Conservation (phyloP, 2,888 invertebrate genomes). For the Andrena hattorfiana region DNA sequence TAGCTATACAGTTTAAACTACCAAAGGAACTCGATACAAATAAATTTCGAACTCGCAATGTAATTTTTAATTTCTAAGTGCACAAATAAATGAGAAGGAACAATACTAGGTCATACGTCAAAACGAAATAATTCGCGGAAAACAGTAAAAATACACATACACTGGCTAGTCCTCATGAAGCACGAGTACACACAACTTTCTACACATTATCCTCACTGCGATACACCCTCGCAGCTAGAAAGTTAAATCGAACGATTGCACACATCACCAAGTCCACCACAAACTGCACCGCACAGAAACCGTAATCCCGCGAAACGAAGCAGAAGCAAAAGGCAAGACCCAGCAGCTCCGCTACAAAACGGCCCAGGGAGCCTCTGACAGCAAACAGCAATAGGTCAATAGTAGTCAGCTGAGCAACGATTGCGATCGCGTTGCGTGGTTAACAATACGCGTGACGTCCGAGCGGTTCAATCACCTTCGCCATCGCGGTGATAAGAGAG, state of each 20-base stretch:
- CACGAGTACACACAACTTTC: not conserved
- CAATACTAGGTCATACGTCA: not conserved
- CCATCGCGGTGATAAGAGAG: slow-evolving; percentile 8
- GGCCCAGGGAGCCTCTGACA: slow-evolving; percentile 35
- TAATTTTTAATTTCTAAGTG: not conserved
- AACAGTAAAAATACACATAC: not conserved
- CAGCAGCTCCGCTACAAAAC: slow-evolving; percentile 21
- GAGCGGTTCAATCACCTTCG: slow-evolving; percentile 63
- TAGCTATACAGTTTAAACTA: no score
- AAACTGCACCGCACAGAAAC: not conserved
- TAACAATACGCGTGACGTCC: slow-evolving; percentile 59
- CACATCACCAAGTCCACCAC: slow-evolving; percentile 1
- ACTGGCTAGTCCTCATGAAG: not conserved
- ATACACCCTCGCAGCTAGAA: slow-evolving; percentile 12
- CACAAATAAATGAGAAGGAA: not conserved
- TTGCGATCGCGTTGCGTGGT: slow-evolving; percentile 51
- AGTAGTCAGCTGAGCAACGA: slow-evolving; percentile 64
- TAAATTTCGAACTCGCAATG: not conserved
- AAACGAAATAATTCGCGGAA: not conserved
- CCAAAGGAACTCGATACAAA: not conserved
- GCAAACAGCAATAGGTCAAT: slow-evolving; percentile 62
- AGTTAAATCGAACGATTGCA: slow-evolving; percentile 15
- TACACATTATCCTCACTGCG: not conserved
- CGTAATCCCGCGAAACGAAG: not conserved
- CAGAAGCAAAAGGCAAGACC: not conserved